Base-by-base conservation (phyloP, 2,797 vertebrate genomes). In the Dicrostonyx torquatus region DNA sequence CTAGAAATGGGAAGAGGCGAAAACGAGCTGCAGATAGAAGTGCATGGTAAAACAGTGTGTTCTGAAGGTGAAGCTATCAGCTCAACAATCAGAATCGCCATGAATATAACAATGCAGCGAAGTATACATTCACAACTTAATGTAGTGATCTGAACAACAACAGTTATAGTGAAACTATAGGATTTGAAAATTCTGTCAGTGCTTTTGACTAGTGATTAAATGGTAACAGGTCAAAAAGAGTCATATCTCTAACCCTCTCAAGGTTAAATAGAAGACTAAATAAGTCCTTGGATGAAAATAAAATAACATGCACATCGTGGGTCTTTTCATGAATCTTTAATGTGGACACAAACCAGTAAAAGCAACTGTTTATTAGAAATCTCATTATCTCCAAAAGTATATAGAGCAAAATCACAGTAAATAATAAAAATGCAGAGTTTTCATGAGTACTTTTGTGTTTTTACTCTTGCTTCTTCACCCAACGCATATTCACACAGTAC, bases 171-270 rank as follows among this genome's bases (percentile, higher is more conserved):
- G 70, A 85, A 95, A 95, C 73, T 13, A 55, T 1, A 48, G 72
- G 77, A 75, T 87, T 88, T 95, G 68, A 92, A 94, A 96, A 93
- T 58, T 90, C 58, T 91, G 75, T 92, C 77, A 85, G 53, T 43
- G 83, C 50, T 92, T 92, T 68, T 93, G 58, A 94, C 34, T 75
- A 79, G 66, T 43, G 29, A 45, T 34, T 88, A 89, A 84, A 77
- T 76, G 34, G 50, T 64, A 90, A 45, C 66, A 88, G 90, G 18
- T 50, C 34, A 73, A 95, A 86, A 78, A 48, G 22, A 73, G 55
- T 37, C 20, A 22, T 55, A 73, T 66, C 77, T 66, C 60, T 64
- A 80, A 68, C 50, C 78, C 31, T 85, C 48, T 86, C 29, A 72
- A 6, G 29, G 80, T 37, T 87, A 66, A 72, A 94, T 82, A 87